Evolutionary conservation across 2,113 vertebrate genomes (phyloP).

Genomic region (Mirounga angustirostris): DNA sequence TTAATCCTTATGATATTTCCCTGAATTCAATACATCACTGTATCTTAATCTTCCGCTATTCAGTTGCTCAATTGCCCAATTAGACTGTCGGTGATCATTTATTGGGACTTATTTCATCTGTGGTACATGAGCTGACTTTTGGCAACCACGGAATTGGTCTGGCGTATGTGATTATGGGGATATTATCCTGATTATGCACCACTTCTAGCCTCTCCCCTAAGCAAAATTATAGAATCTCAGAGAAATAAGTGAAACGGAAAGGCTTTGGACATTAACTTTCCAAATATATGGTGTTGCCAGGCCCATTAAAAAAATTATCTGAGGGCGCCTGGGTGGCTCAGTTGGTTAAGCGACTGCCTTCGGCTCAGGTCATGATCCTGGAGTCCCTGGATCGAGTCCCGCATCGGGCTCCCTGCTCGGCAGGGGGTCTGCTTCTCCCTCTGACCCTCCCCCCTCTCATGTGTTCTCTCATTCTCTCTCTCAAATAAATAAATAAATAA

Average conservation of each 20-base stretch:
- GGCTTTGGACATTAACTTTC: slow-evolving; percentile 70
- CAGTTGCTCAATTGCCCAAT: slow-evolving; percentile 77
- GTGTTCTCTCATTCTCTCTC: no score
- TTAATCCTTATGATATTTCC: slow-evolving; percentile 69
- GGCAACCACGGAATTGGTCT: slow-evolving; percentile 53
- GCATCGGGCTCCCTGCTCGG: no score
- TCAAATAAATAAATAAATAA: no score
- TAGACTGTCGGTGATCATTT: slow-evolving; percentile 72
- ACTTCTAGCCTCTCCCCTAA: slow-evolving; percentile 66
- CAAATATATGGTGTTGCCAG: slow-evolving; percentile 17
- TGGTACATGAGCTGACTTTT: slow-evolving; percentile 59
- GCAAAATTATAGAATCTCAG: slow-evolving; percentile 66
- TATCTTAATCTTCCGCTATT: slow-evolving; percentile 74
- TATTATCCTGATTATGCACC: slow-evolving; percentile 60
- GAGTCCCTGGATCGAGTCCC: no score
- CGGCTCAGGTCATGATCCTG: no score
- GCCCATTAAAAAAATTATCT: slow-evolving; percentile 64
- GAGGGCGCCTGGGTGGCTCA: background rate
- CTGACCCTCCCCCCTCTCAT: no score
- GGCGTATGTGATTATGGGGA: slow-evolving; percentile 58
- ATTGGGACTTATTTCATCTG: slow-evolving; percentile 67
- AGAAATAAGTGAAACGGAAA: slow-evolving; percentile 63
- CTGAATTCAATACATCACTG: slow-evolving; percentile 68
- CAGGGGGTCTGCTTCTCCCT: no score
- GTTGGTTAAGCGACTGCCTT: no score